Conservation (phyloP, 2,797 vertebrate species). For the Chaetophractus vellerosus region DNA sequence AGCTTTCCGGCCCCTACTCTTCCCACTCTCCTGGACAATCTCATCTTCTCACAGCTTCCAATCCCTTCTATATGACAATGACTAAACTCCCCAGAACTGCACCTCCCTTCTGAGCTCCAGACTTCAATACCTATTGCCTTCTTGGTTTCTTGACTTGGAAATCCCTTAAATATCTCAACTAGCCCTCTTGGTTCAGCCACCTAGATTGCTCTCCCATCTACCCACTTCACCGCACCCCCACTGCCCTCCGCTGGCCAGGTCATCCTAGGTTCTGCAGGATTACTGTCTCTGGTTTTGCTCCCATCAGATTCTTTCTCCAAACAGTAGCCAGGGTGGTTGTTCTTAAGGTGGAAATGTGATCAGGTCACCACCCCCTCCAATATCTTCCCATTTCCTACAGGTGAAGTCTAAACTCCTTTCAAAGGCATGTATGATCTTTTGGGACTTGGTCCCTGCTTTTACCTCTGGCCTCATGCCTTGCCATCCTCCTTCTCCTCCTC, state of each 20-base stretch:
- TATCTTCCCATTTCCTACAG: neutral
- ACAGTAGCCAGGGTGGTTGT: neutral
- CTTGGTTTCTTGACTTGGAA: neutral
- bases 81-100: neutral
- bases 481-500: neutral
- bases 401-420: neutral
- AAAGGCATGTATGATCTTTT: neutral
- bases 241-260: slow-evolving; percentile 21
- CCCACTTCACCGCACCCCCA: neutral
- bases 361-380: neutral
- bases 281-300: neutral
- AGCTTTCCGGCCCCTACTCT: no score
- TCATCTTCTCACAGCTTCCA: neutral
- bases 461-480: neutral
- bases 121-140: neutral
- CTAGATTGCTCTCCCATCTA: neutral
- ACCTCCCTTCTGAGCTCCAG: neutral
- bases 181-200: neutral
- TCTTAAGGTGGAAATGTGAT: neutral
- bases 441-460: neutral
- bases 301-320: neutral
- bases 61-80: neutral
- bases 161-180: neutral
- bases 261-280: neutral
- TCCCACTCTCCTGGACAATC: neutral